These are phyloP conservation scores for Leptinotarsa haldemani DNA, from an alignment of 2,888 invertebrate species.

Conservation along the genomic window DNA sequence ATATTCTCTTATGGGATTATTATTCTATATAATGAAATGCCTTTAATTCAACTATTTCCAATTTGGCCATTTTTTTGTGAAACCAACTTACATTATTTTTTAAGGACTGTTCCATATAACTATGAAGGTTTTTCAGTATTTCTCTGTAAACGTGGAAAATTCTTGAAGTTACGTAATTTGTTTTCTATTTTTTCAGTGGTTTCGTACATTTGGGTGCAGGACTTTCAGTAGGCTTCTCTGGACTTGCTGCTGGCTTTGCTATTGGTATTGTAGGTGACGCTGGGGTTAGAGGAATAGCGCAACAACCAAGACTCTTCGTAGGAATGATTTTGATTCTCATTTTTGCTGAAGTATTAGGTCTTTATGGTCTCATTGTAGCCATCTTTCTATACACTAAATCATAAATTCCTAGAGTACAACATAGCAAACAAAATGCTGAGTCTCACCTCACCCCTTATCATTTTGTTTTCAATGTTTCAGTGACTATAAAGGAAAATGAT, in stretches of 20 bases:
- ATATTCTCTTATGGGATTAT: too few relatives aligned
- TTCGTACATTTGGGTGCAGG: conserved; percentile 98
- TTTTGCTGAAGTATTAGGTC: conserved; percentile 99
- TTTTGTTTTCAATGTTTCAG: conserved; percentile 59
- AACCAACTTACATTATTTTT: too few relatives aligned
- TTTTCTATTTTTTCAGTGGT: conserved; percentile 76
- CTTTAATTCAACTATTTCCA: too few relatives aligned
- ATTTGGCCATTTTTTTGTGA: too few relatives aligned
- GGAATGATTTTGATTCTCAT: conserved; percentile 99
- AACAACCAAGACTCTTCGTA: conserved; percentile 99
- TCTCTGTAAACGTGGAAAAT: too few relatives aligned
- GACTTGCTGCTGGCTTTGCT: conserved; percentile 98
- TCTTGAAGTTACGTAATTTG: too few relatives aligned
- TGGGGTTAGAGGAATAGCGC: conserved; percentile 98
- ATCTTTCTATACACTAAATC: conserved; percentile 97
- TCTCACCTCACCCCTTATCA: conserved; percentile 44
- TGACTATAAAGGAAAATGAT: conserved; percentile 62
- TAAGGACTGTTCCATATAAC: too few relatives aligned
- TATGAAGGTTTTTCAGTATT: too few relatives aligned
- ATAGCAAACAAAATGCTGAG: conserved; percentile 40
- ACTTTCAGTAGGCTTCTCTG: conserved; percentile 96
- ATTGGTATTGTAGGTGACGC: conserved; percentile 99
- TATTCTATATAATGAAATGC: too few relatives aligned
- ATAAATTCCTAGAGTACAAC: conserved; percentile 37
- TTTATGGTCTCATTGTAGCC: conserved; percentile 99